Evolutionary conservation across 2,113 vertebrate species (phyloP), one percentile per base, ranked within the genome.

Genomic region (Cygnus atratus): DNA sequence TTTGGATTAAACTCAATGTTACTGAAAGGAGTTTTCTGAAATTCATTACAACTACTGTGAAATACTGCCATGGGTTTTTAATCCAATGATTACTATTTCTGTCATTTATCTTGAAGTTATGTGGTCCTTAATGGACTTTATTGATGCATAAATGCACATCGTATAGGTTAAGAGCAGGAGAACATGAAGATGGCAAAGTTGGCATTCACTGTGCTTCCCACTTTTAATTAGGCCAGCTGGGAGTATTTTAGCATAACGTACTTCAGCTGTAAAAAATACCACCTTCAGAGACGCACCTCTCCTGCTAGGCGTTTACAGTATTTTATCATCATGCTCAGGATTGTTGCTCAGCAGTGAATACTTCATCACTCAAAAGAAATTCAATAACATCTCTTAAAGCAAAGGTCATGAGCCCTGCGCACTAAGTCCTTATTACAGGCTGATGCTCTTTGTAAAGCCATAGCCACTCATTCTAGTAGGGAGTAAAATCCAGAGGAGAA

Each of bases 181-280:
- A 94, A 90, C 65, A 39, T 26, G 50, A 73, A 80, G 79, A 90
- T 78, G 52, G 54, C 62, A 93, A 93, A 92, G 52, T 78, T 1
- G 31, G 62, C 37, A 13, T 91, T 96, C 93, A 74, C n/a, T 82
- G 31, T 82, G 43, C 84, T 89, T 86, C 74, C 77, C 74, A 28
- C 57, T 73, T 95, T 95, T 97, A 97, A 97, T 97, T 96, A 96
- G 85, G 83, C 72, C 96, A 86, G 17, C 84, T 39, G 95, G 95
- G 96, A 96, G 81, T 81, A 88, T 91, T 93, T 93, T 44, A 95
- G 48, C 74, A 83, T 82, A 94, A 92, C 19, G 28, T 84, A 88
- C 87, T 96, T 93, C 84, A 94, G 71, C 87, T 52, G 46, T 94
- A 83, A 91, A 94, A 94, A 95, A 66, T 26, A 84, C 58, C 93